These are phyloP conservation scores for Rotaria macrura DNA, from an alignment of 2,888 invertebrate genomes.

Conservation along the genomic window DNA sequence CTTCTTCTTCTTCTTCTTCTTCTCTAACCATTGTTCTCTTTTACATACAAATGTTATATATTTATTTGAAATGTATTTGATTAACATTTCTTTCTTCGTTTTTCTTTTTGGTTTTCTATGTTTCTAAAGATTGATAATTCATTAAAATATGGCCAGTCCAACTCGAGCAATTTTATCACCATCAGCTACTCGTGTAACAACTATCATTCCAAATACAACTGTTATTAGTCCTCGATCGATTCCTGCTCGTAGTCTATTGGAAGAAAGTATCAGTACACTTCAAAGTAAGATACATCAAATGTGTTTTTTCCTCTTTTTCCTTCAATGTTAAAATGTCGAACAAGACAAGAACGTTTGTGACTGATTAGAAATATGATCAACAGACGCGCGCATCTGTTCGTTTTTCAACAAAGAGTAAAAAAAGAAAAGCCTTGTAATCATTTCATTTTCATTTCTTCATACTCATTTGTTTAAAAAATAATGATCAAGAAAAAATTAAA, in stretches of 20 bases:
- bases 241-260: background rate
- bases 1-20: no score
- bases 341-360: background rate
- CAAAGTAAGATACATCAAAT: slow-evolving; percentile 13
- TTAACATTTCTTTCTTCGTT: no score
- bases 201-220: background rate
- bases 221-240: background rate
- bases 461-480: background rate
- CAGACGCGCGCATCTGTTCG: background rate
- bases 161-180: background rate
- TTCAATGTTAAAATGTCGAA: background rate
- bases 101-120: no score
- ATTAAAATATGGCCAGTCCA: background rate
- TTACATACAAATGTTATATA: background rate
- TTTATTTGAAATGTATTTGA: background rate
- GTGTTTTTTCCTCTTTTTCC: background rate
- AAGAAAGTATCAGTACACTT: background rate
- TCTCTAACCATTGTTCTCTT: background rate
- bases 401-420: no score
- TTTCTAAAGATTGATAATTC: background rate
- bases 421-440: background rate
- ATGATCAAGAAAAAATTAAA: background rate
- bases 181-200: background rate
- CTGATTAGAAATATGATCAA: background rate
- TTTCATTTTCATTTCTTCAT: background rate